Evolutionary conservation across 2,888 invertebrate species (phyloP), one percentile per base, ranked within the genome.

Genomic region (Melinaea menophilus): DNA sequence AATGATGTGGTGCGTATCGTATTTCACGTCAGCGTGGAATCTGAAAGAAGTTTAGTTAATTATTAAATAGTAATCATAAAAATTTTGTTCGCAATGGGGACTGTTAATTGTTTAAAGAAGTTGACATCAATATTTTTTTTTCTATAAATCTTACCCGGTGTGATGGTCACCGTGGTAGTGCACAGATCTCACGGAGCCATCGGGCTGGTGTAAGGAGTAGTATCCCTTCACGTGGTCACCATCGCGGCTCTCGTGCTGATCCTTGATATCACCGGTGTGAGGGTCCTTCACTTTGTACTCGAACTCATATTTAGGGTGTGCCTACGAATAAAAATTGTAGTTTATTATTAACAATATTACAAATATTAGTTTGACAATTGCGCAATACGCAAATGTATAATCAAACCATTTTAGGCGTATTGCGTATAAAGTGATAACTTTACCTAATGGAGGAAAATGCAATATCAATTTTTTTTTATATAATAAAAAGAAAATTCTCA

Each of bases 161-260:
- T 86, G 82, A 66, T 88, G 80, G 72, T 88, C 89, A 13, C 88
- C 89, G 70, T 81, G 83, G 75, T 91, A 91, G 69, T 87, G 84
- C 33, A 91, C 90, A 12, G 83, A 85, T 70, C 90, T 81, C 64
- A 85, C 75, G 71, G 90, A 89, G 66, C 91, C 90, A 61, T 86
- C 88, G 35, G 90, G 86, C 71, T 91, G 89, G 68, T 87, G 84
- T 48, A 90, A 79, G 37, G 84, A 85, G 77, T 92, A 92, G 72
- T 88, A 86, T 57, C 80, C 81, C 72, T 77, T 77, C 45, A 90
- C 88, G 34, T 79, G 76, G 72, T 89, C 89, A 2, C 90, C 90
- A 62, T 90, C 88, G 58, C 84, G 80, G 58, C 71, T 70, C 72
- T 91, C 91, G 71, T 87, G 86, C 75, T 85, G 89, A 56, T 78